Evolutionary conservation across 2,888 invertebrate genomes (phyloP), one percentile per base, ranked within the genome.

Genomic region (Aplocera efformata): DNA sequence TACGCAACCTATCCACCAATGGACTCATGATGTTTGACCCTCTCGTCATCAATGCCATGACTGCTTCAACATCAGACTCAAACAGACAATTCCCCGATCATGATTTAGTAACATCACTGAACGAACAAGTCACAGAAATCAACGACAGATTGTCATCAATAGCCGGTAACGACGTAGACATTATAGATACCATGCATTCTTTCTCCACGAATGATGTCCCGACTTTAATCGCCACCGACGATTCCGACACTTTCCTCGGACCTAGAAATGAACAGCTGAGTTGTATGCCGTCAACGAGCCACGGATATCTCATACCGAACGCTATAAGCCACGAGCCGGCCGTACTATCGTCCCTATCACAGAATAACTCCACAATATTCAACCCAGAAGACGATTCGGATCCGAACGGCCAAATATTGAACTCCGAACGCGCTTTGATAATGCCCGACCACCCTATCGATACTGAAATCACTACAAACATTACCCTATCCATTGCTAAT

Each of bases 291-390:
- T 92, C 92, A 0, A 92, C 91, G 0, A 89, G 89, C 55, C 92
- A 92, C 48, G 91, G 90, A 10, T 92, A 91, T 67, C 69, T 92
- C 30, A 89, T 93, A 65, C 91, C 92, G 6, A 91, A 90, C 51
- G 90, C 90, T 0, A 90, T 91, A 30, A 89, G 89, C 30, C 90
- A 90, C 49, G 90, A 91, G 49, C 88, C 88, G 0, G 89, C 80
- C 0, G 90, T 91, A 0, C 61, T 91, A 11, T 88, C 90, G 0
- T 85, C 90, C 0, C 60, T 90, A 10, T 88, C 90, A 0, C 86
- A 88, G 24, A 89, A 88, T 42, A 86, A 83, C 39, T 83, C 86
- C 0, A 80, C 80, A 0, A 73, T 88, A 1, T 88, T 86, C 58
- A 83, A 79, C 10, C 79, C 78, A 28, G 85, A 88, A 7, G 83